Conservation (phyloP, 92 coral and sea anemone species). For the Epizoanthus scotinus region DNA sequence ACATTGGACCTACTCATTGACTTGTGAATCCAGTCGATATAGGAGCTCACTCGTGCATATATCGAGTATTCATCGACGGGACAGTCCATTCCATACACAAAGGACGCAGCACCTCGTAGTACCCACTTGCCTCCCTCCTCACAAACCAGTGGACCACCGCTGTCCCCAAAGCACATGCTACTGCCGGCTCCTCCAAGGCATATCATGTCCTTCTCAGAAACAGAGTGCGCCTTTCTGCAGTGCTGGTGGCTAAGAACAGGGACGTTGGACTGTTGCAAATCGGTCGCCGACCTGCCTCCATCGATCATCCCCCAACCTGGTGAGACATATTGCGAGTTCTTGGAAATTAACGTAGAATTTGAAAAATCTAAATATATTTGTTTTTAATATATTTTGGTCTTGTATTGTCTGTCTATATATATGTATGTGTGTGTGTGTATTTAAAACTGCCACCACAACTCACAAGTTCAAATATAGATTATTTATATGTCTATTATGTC, state of each 20-base stretch:
- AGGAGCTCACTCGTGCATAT: slow-evolving; percentile 36
- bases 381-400: too few species aligned
- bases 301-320: slow-evolving; percentile 29
- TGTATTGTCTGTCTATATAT: too few species aligned
- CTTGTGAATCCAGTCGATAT: slow-evolving; percentile 31
- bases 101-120: slow-evolving; percentile 28
- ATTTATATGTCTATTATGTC: too few species aligned
- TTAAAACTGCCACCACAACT: too few species aligned
- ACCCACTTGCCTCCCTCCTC: slow-evolving; percentile 30
- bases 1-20: neutral
- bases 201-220: slow-evolving; percentile 18
- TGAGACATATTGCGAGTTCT: neutral
- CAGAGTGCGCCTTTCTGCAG: slow-evolving; percentile 26
- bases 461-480: too few species aligned
- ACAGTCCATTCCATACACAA: slow-evolving; percentile 28
- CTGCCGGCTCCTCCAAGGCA: slow-evolving; percentile 40
- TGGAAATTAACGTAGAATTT: neutral
- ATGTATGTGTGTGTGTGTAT: too few species aligned
- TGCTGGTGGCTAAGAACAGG: slow-evolving; percentile 7
- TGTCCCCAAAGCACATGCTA: slow-evolving; percentile 39
- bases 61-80: slow-evolving; percentile 20
- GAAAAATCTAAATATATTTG: too few species aligned
- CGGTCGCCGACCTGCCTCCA: slow-evolving; percentile 9
- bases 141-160: slow-evolving; percentile 35
- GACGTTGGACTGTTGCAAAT: slow-evolving; percentile 18